Evolutionary conservation across 2,888 invertebrate species (phyloP).

Genomic region (Drosophila rubida): DNA sequence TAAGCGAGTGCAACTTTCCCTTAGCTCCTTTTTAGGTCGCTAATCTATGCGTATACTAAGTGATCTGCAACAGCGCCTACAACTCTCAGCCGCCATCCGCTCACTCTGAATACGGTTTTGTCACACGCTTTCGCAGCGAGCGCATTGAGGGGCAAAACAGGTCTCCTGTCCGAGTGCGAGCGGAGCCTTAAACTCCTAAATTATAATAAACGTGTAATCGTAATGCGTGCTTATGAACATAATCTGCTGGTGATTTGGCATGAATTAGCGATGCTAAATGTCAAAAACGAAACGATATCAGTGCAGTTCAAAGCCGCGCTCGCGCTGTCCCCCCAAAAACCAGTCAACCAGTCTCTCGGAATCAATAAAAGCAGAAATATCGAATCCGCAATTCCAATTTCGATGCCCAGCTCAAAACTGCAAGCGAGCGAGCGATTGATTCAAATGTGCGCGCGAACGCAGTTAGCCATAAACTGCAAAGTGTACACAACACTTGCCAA

Average conservation of each 20-base stretch:
- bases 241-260: slow-evolving; percentile 80
- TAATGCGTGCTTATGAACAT: slow-evolving; percentile 82
- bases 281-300: slow-evolving; percentile 70
- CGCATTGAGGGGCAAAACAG: slow-evolving; percentile 15
- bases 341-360: slow-evolving; percentile 64
- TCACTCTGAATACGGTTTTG: slow-evolving; percentile 12
- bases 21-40: slow-evolving; percentile 50
- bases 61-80: slow-evolving; percentile 37
- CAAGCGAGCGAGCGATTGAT: slow-evolving; percentile 68
- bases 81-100: not conserved
- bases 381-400: slow-evolving; percentile 42
- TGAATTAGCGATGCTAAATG: slow-evolving; percentile 82
- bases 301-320: slow-evolving; percentile 42
- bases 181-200: slow-evolving; percentile 73
- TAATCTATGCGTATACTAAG: slow-evolving; percentile 52
- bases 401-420: slow-evolving; percentile 30
- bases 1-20: slow-evolving; percentile 50
- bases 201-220: slow-evolving; percentile 83
- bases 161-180: not conserved
- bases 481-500: slow-evolving; percentile 59
- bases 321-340: slow-evolving; percentile 49
- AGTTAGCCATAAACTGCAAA: slow-evolving; percentile 73
- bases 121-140: slow-evolving; percentile 52
- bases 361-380: slow-evolving; percentile 52
- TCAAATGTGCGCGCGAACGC: slow-evolving; percentile 77